Evolutionary conservation across 1,140 invertebrate genomes (phyloP).

Genomic region (Tribolium castaneum): DNA sequence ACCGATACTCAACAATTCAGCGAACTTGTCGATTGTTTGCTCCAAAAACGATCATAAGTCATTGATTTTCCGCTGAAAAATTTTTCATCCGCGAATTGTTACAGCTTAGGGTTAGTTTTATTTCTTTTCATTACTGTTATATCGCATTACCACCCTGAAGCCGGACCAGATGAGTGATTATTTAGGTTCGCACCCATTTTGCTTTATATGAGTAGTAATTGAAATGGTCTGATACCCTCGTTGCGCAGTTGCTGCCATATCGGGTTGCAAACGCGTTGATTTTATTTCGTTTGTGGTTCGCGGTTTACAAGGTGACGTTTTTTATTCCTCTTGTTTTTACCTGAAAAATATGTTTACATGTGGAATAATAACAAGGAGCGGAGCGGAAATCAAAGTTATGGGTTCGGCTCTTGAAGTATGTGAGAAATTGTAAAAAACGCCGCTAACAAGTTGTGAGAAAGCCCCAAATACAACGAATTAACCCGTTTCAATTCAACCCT

Average conservation of each 20-base stretch:
- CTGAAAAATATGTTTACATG: conserved; percentile 12
- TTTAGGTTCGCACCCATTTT: conserved; percentile 44
- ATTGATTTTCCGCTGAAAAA: neutral
- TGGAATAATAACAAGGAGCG: conserved; percentile 1
- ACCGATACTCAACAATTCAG: conserved; percentile 18
- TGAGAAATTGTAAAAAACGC: neutral
- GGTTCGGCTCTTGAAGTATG: neutral
- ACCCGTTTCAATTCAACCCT: conserved; percentile 27
- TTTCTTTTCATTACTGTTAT: neutral
- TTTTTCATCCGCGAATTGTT: conserved; percentile 3
- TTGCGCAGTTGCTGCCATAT: conserved; percentile 48
- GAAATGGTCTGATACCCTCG: conserved; percentile 48
- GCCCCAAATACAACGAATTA: neutral
- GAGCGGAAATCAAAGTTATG: neutral
- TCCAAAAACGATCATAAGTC: neutral
- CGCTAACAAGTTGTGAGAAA: conserved; percentile 5
- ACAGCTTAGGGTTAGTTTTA: neutral
- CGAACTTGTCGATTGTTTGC: conserved; percentile 22
- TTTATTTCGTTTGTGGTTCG: conserved; percentile 51
- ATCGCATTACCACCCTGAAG: conserved; percentile 8
- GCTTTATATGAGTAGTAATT: conserved; percentile 40
- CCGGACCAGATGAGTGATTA: conserved; percentile 49
- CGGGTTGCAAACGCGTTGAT: conserved; percentile 48
- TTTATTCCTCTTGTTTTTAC: conserved; percentile 21
- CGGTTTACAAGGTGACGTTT: conserved; percentile 51